These are phyloP conservation scores for Apodemia zela DNA, from an alignment of 2,888 invertebrate genomes.

Conservation along the genomic window DNA sequence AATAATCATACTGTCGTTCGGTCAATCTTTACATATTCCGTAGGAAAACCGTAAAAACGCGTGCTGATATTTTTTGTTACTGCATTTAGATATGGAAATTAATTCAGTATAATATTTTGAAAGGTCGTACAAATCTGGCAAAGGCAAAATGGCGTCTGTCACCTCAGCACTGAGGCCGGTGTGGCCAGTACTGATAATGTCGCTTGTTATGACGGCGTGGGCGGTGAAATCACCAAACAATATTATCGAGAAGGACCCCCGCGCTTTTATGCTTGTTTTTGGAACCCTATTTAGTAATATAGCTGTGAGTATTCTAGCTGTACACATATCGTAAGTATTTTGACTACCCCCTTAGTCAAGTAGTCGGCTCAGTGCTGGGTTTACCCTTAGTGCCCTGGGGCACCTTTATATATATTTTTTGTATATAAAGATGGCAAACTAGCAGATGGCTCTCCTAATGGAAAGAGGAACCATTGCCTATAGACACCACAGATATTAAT, in stretches of 20 bases:
- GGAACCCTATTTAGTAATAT: constrained; percentile 98
- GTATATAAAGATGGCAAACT: no score
- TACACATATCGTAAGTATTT: no score
- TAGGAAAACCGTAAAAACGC: no score
- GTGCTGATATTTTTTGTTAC: background rate
- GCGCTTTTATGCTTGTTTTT: constrained; percentile 91
- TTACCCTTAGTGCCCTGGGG: no score
- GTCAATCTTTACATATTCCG: no score
- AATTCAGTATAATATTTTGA: constrained; percentile 29
- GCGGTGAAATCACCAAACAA: constrained; percentile 85
- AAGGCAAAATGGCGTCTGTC: constrained; percentile 88
- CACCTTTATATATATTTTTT: no score
- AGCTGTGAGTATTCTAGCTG: constrained; percentile 84
- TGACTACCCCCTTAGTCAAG: no score
- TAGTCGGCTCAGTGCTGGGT: no score
- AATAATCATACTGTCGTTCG: no score
- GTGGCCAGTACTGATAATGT: constrained; percentile 79
- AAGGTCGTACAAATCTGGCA: constrained; percentile 88
- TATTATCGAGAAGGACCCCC: constrained; percentile 89
- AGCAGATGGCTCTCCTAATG: no score
- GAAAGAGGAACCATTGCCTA: no score
- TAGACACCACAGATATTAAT: no score
- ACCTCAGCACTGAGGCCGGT: constrained; percentile 83
- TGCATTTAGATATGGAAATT: background rate
- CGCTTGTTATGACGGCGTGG: constrained; percentile 85